Conservation (phyloP, 2,797 vertebrate genomes). For the Notolepis coatsorum region DNA sequence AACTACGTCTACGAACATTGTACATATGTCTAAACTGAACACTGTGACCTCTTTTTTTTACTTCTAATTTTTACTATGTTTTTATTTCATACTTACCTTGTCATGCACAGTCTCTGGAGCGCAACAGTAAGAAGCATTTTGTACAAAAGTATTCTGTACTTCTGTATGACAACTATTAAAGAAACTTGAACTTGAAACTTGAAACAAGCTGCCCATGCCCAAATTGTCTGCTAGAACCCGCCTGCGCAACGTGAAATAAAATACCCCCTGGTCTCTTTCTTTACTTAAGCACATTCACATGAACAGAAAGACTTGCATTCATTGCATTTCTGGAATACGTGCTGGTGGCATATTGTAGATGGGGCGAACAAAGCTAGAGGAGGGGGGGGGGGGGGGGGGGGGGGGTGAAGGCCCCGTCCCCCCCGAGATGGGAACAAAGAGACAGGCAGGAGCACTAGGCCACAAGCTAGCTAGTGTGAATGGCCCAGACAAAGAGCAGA, state of each 20-base stretch:
- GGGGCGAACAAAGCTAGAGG: slow-evolving; percentile 70
- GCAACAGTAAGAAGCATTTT: no score
- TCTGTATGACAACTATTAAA: no score
- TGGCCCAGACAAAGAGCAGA: slow-evolving; percentile 73
- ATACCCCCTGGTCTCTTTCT: slow-evolving; percentile 46
- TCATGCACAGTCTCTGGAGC: no score
- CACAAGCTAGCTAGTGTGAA: slow-evolving; percentile 49
- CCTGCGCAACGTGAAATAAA: slow-evolving; percentile 40
- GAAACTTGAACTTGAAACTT: no score
- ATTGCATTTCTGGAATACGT: slow-evolving; percentile 75
- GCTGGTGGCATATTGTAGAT: slow-evolving; percentile 75
- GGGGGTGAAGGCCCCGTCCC: slow-evolving; percentile 42
- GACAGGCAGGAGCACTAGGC: slow-evolving; percentile 48
- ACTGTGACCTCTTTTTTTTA: no score
- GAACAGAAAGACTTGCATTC: slow-evolving; percentile 69
- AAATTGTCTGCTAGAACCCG: slow-evolving; percentile 40
- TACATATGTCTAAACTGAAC: no score
- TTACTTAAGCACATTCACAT: slow-evolving; percentile 61
- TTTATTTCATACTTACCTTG: no score
- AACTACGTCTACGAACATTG: no score
- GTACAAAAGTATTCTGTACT: no score
- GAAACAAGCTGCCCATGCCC: slow-evolving; percentile 37
- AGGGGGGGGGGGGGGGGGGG: slow-evolving; percentile 57
- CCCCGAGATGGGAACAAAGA: slow-evolving; percentile 62
- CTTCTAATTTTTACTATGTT: no score